A percentile compares a stretch with the other conserved stretches of the same genome.
Conservation (phyloP, 92 coral and sea anemone species). For the Siderastrea siderea region DNA sequence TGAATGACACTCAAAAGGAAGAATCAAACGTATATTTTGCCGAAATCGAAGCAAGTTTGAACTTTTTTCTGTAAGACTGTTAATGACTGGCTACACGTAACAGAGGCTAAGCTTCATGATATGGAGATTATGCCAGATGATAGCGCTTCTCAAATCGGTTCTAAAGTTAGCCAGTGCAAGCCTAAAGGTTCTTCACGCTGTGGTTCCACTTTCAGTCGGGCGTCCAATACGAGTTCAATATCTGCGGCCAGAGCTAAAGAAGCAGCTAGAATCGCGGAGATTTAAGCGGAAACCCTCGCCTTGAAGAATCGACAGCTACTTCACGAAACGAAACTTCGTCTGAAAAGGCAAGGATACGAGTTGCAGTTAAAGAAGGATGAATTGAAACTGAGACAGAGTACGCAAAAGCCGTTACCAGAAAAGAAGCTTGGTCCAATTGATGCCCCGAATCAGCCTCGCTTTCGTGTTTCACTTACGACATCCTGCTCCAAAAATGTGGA, state of each 20-base stretch:
- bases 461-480: not conserved
- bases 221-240: not conserved
- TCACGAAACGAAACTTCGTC: not conserved
- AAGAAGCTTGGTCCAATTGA: not conserved
- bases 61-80: not conserved
- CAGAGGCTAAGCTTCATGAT: no score
- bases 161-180: no score
- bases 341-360: not conserved
- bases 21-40: not conserved
- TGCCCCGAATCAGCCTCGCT: not conserved
- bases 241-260: not conserved
- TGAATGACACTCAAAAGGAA: not conserved
- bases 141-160: not conserved
- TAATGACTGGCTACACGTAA: not conserved
- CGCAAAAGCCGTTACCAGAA: constrained; percentile 4
- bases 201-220: not conserved
- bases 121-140: not conserved
- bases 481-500: not conserved
- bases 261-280: not conserved
- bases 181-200: not conserved
- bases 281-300: not conserved
- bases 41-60: not conserved
- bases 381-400: not conserved
- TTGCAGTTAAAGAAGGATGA: not conserved
- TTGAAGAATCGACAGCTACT: not conserved